Percentiles rank a stretch among this genome's conserved stretches.
phyloP scores from a whole-genome alignment of 1,140 invertebrate genomes.

The Mylabris phalerata region DNA sequence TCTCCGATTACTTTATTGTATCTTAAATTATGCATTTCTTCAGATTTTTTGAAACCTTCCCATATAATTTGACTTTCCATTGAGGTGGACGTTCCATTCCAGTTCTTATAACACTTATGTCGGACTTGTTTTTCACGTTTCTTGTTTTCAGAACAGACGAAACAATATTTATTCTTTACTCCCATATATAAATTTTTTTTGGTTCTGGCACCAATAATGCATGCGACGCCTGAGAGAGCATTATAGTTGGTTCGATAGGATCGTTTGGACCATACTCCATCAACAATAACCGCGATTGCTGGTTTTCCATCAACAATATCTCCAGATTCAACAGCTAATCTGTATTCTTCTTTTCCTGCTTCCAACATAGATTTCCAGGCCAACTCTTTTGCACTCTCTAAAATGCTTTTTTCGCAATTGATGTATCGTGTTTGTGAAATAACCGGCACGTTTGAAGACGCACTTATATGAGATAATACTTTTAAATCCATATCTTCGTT shows the following conservation, averaged over 20 bases:
- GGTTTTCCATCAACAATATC: too few species aligned
- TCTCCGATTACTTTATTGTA: slow-evolving; percentile 20
- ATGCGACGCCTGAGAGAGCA: slow-evolving; percentile 29
- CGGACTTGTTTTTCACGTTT: background rate
- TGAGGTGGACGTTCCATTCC: background rate
- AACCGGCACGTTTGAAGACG: too few species aligned
- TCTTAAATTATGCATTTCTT: background rate
- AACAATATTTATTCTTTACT: slow-evolving; percentile 35
- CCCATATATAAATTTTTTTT: slow-evolving; percentile 35
- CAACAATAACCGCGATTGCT: too few species aligned
- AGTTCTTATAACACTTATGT: slow-evolving; percentile 4
- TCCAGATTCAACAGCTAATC: slow-evolving; percentile 17
- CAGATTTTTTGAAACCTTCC: background rate
- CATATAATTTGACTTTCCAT: background rate
- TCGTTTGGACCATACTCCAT: slow-evolving; percentile 29
- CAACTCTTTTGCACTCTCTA: too few species aligned
- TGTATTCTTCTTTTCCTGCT: slow-evolving; percentile 11
- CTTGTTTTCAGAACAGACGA: slow-evolving; percentile 32
- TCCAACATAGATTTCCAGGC: too few species aligned
- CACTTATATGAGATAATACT: too few species aligned
- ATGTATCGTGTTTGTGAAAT: too few species aligned
- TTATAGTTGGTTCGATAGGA: slow-evolving; percentile 29
- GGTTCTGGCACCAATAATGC: slow-evolving; percentile 34
- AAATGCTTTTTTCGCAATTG: too few species aligned
- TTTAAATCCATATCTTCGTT: too few species aligned